These are phyloP conservation scores for Prunella himalayana DNA, from an alignment of 2,113 vertebrate species.

Conservation along the genomic window DNA sequence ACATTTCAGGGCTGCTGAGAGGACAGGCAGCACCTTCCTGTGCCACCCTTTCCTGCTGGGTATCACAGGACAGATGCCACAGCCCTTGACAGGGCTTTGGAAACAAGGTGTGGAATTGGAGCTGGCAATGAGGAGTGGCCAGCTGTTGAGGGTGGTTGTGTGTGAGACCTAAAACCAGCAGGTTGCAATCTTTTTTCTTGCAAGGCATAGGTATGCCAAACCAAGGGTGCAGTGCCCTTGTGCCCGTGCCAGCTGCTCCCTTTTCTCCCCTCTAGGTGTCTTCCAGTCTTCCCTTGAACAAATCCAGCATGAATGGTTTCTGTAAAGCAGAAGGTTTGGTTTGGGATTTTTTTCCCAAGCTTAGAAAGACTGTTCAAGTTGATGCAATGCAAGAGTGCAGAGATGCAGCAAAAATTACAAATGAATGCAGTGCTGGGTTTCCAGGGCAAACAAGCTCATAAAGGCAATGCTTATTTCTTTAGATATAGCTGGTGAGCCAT, in stretches of 20 bases:
- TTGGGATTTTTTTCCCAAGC: neutral
- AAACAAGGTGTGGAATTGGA: neutral
- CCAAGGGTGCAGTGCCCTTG: neutral
- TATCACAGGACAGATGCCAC: neutral
- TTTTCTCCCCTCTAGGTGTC: neutral
- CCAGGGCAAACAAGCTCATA: neutral
- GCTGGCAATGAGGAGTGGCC: neutral
- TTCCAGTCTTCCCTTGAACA: neutral
- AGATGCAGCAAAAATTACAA: neutral
- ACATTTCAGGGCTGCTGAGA: neutral
- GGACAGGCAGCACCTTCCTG: neutral
- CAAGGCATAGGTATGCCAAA: neutral
- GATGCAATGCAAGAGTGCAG: neutral
- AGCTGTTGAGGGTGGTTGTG: neutral
- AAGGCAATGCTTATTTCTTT: neutral
- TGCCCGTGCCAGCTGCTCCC: neutral
- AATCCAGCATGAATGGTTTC: neutral
- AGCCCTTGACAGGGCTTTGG: neutral
- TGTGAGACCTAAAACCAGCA: neutral
- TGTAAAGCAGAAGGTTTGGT: neutral
- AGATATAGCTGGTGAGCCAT: neutral
- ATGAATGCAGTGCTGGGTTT: neutral
- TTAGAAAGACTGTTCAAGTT: neutral
- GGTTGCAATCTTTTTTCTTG: neutral
- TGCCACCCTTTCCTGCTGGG: neutral